A percentile compares a stretch with the other conserved stretches of the same genome.
Evolutionary conservation across 2,888 invertebrate genomes (phyloP).

Genomic region (Serrognathus titanus): DNA sequence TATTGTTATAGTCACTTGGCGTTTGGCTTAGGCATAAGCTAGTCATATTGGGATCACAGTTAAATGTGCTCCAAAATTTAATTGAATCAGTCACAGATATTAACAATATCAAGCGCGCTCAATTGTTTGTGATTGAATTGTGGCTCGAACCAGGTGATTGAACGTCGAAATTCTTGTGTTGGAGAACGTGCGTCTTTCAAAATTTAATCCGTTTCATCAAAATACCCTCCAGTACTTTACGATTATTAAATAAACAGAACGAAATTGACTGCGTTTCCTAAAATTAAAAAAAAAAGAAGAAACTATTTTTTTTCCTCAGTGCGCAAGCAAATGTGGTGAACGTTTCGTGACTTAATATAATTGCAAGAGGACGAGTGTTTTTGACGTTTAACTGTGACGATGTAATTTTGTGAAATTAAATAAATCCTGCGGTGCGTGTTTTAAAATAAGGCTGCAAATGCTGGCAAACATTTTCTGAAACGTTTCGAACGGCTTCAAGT

Average conservation of each 20-base stretch:
- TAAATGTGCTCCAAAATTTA: conserved; percentile 49
- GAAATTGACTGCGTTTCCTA: too few relatives aligned
- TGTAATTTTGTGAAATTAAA: conserved; percentile 2
- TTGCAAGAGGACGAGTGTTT: not conserved
- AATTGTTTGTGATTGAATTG: conserved; percentile 44
- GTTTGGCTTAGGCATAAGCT: conserved; percentile 52
- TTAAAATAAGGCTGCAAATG: not conserved
- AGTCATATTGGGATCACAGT: conserved; percentile 50
- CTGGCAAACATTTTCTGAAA: not conserved
- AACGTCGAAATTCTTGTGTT: conserved; percentile 1
- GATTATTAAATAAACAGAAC: too few relatives aligned
- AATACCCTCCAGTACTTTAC: too few relatives aligned
- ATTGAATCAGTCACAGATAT: conserved; percentile 53
- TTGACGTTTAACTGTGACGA: conserved; percentile 5
- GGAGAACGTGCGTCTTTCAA: too few relatives aligned
- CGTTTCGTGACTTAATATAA: not conserved
- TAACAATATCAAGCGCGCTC: conserved; percentile 49
- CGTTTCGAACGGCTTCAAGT: conserved; percentile 61
- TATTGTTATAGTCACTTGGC: conserved; percentile 53
- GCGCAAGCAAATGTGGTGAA: too few relatives aligned
- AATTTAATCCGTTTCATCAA: too few relatives aligned
- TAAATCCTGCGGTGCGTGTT: not conserved
- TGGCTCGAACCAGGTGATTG: conserved; percentile 6
- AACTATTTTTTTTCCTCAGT: too few relatives aligned
- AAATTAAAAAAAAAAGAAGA: too few relatives aligned